phyloP scores from a whole-genome alignment of 2,113 vertebrate genomes.

The Larimichthys polyactis region DNA sequence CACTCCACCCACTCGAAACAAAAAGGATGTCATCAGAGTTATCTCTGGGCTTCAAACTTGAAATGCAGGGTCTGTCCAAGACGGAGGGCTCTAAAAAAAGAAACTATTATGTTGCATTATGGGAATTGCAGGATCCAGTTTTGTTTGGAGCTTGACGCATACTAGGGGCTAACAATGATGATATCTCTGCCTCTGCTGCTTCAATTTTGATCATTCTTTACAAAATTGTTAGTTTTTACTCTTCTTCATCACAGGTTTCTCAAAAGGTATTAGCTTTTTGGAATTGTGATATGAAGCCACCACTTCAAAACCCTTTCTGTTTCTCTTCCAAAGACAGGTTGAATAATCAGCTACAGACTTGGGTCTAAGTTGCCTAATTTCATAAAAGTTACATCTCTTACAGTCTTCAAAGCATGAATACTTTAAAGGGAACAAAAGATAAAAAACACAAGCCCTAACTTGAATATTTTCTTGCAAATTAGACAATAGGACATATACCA shows the following conservation, averaged over 20 bases:
- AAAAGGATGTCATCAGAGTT: background rate
- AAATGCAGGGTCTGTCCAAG: background rate
- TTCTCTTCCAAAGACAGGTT: background rate
- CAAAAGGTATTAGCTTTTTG: background rate
- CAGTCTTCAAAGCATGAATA: background rate
- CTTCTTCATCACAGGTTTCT: background rate
- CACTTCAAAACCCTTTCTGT: background rate
- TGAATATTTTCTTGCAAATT: background rate
- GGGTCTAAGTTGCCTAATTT: background rate
- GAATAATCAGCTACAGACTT: background rate
- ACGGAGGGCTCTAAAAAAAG: background rate
- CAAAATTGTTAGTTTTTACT: background rate
- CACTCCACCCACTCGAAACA: background rate
- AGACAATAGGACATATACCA: background rate
- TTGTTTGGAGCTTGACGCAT: background rate
- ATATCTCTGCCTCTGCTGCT: background rate
- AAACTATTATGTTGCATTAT: background rate
- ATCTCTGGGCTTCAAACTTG: background rate
- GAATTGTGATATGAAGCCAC: background rate
- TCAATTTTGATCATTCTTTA: background rate
- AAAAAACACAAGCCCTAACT: background rate
- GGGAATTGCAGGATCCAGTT: background rate
- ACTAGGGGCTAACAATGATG: background rate
- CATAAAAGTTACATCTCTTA: background rate
- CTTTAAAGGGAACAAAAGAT: background rate